Percentiles rank a stretch among this genome's conserved stretches.
These are phyloP conservation scores for Noctua comes DNA, from an alignment of 2,888 invertebrate genomes.

Conservation along the genomic window DNA sequence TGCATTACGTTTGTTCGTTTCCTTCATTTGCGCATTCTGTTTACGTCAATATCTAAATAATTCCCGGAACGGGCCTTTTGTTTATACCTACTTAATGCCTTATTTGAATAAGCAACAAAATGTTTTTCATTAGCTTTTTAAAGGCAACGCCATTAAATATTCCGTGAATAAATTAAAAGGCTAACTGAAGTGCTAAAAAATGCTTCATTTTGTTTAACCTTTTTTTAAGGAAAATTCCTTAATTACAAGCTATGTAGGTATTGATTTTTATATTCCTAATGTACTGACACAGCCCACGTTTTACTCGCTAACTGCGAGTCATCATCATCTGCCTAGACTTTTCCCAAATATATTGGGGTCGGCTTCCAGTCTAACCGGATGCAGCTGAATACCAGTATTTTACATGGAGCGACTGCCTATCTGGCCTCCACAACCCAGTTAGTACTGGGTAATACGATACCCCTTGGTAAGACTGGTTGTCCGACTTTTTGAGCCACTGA, in stretches of 20 bases:
- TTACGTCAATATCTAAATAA: conserved; percentile 55
- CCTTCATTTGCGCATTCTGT: conserved; percentile 54
- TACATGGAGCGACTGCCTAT: too few species aligned
- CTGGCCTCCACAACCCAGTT: too few species aligned
- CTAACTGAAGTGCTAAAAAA: conserved; percentile 46
- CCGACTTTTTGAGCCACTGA: too few species aligned
- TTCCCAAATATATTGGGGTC: too few species aligned
- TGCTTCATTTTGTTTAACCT: conserved; percentile 32
- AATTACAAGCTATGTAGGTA: neutral
- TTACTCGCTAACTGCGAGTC: too few species aligned
- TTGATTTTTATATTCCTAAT: conserved; percentile 1
- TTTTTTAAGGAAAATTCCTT: conserved; percentile 15
- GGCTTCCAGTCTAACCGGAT: too few species aligned
- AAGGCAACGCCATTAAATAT: conserved; percentile 60
- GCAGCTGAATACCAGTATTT: too few species aligned
- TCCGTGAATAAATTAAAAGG: conserved; percentile 59
- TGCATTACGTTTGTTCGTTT: conserved; percentile 37
- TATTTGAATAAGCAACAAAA: conserved; percentile 64
- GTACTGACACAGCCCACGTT: neutral
- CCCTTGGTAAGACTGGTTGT: too few species aligned
- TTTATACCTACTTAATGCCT: conserved; percentile 51
- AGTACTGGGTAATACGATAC: too few species aligned
- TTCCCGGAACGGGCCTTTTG: conserved; percentile 44
- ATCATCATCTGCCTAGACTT: too few species aligned
- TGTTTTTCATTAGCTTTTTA: conserved; percentile 64